Percentiles rank a stretch among this genome's conserved stretches.
These are phyloP conservation scores for Steinernema scapterisci DNA, from an alignment of 2,888 invertebrate genomes.

Conservation along the genomic window DNA sequence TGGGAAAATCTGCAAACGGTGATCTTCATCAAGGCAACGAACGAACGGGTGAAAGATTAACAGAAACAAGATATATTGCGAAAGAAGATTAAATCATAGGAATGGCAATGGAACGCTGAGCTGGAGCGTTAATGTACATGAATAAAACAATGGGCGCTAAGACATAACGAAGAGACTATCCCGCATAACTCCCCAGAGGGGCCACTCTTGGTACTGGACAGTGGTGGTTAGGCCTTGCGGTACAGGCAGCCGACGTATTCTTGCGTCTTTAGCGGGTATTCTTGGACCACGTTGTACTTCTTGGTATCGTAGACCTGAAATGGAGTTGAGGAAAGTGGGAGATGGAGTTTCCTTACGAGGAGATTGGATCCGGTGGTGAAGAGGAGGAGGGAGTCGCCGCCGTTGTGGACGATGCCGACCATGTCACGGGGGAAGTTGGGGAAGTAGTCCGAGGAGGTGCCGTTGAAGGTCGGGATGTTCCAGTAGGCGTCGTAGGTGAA, in stretches of 20 bases:
- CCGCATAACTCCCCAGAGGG: slow-evolving; percentile 15
- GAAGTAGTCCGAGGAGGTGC: slow-evolving; percentile 46
- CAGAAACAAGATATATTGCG: neutral
- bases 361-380: slow-evolving; percentile 58
- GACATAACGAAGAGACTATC: neutral
- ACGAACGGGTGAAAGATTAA: neutral
- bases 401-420: slow-evolving; percentile 58
- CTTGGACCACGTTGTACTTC: slow-evolving; percentile 57
- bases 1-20: neutral
- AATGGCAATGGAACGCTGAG: slow-evolving; percentile 14
- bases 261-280: slow-evolving; percentile 54
- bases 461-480: slow-evolving; percentile 59
- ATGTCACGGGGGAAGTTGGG: slow-evolving; percentile 58
- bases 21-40: slow-evolving; percentile 26
- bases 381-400: slow-evolving; percentile 49
- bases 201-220: neutral
- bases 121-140: slow-evolving; percentile 18
- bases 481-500: slow-evolving; percentile 64
- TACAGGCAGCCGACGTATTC: slow-evolving; percentile 56
- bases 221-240: slow-evolving; percentile 7
- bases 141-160: neutral
- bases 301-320: slow-evolving; percentile 61
- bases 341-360: slow-evolving; percentile 43
- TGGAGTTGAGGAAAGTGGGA: neutral
- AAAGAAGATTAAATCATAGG: neutral